Evolutionary conservation across 2,797 vertebrate genomes (phyloP).

Genomic region (Neostethus bicornis): DNA sequence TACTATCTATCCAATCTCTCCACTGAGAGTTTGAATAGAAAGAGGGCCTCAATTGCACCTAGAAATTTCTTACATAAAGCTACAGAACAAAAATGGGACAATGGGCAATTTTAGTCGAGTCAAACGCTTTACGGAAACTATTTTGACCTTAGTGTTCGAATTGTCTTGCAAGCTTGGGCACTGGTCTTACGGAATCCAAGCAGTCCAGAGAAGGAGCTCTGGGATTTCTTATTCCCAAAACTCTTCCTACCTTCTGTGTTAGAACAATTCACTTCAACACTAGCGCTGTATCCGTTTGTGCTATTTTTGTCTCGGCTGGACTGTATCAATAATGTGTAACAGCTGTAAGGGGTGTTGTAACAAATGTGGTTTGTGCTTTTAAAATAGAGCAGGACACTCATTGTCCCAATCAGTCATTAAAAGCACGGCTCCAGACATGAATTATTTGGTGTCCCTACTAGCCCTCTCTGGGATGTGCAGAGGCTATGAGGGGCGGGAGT

Average conservation of each 20-base stretch:
- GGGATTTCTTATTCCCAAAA: too few species aligned
- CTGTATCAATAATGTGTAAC: constrained; percentile 20
- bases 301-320: constrained; percentile 18
- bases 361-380: constrained; percentile 33
- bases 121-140: too few species aligned
- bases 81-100: too few species aligned
- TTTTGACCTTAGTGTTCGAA: too few species aligned
- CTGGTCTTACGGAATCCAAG: too few species aligned
- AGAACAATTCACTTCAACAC: not conserved
- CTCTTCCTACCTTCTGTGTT: too few species aligned
- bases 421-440: constrained; percentile 62
- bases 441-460: constrained; percentile 70
- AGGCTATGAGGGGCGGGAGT: constrained; percentile 26
- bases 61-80: too few species aligned
- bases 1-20: too few species aligned
- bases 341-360: constrained; percentile 29
- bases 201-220: not conserved
- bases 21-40: too few species aligned
- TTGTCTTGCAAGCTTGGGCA: too few species aligned
- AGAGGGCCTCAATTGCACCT: too few species aligned
- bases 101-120: too few species aligned
- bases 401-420: constrained; percentile 57
- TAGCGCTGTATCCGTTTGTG: constrained; percentile 5
- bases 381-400: constrained; percentile 39
- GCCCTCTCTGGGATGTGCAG: constrained; percentile 45